Conservation (phyloP, 1,140 invertebrate species). For the Drosophila triauraria region DNA sequence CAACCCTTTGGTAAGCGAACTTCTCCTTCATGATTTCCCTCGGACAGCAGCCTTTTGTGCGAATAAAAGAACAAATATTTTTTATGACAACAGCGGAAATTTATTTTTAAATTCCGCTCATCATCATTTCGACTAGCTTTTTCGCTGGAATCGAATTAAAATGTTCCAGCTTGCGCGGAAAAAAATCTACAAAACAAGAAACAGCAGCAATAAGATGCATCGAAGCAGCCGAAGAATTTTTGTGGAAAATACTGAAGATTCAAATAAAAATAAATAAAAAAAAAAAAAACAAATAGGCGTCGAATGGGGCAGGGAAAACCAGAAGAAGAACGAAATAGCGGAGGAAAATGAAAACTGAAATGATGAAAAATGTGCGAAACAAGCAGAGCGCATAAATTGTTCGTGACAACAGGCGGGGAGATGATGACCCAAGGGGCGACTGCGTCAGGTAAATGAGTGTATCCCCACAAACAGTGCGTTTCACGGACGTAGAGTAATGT, state of each 20-base stretch:
- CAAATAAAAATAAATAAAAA: neutral
- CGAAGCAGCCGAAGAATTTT: conserved; percentile 1
- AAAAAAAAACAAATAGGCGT: conserved; percentile 2
- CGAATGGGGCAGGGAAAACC: neutral
- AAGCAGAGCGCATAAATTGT: conserved; percentile 64
- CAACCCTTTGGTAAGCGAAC: neutral
- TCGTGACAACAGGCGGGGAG: conserved; percentile 53
- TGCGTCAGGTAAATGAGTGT: conserved; percentile 64
- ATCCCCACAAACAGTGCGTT: conserved; percentile 21
- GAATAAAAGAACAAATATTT: conserved; percentile 8
- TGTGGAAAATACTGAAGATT: conserved; percentile 2
- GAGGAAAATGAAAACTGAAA: conserved; percentile 42
- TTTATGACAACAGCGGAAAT: conserved; percentile 26
- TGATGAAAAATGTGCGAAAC: conserved; percentile 72
- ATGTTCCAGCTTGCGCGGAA: conserved; percentile 3
- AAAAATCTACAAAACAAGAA: conserved; percentile 9
- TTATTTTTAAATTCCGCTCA: conserved; percentile 32
- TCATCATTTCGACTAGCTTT: conserved; percentile 7
- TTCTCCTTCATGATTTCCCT: neutral
- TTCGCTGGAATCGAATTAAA: conserved; percentile 30
- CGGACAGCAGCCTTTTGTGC: conserved; percentile 25
- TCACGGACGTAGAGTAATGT: neutral
- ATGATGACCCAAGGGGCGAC: conserved; percentile 22
- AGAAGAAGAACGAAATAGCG: conserved; percentile 8
- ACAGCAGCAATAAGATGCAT: neutral